phyloP scores from a whole-genome alignment of 2,888 invertebrate species.

The Agrochola litura region DNA sequence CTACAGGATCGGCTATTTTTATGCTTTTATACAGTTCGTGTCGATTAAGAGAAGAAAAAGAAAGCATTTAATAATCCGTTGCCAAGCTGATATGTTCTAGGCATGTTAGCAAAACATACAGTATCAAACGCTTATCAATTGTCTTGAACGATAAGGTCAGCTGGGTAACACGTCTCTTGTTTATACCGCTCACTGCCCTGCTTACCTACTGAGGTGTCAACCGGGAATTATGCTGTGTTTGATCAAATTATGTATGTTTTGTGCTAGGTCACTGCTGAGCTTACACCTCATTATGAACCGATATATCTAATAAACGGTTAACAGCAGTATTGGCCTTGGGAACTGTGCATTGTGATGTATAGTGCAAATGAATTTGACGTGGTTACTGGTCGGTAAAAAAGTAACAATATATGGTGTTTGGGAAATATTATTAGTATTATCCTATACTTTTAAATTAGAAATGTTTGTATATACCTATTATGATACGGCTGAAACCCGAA shows the following conservation, averaged over 20 bases:
- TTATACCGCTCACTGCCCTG: slow-evolving; percentile 36
- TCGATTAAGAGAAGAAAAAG: too few relatives aligned
- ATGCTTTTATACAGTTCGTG: too few relatives aligned
- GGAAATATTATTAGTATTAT: neutral
- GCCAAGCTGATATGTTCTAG: neutral
- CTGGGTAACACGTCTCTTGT: slow-evolving; percentile 14
- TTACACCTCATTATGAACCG: neutral
- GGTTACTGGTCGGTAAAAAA: neutral
- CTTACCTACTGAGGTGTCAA: slow-evolving; percentile 37
- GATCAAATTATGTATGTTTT: neutral
- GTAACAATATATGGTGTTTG: neutral
- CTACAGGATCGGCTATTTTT: too few relatives aligned
- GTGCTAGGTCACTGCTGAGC: neutral
- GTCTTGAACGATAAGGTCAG: slow-evolving; percentile 35
- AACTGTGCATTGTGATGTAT: neutral
- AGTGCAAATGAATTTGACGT: neutral
- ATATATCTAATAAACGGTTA: neutral
- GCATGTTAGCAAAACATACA: slow-evolving; percentile 15
- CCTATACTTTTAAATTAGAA: too few relatives aligned
- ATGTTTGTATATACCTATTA: too few relatives aligned
- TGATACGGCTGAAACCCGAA: too few relatives aligned
- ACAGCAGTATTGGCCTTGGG: neutral
- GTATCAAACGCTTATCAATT: slow-evolving; percentile 27
- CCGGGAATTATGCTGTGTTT: neutral
- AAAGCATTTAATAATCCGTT: slow-evolving; percentile 8